Percentiles rank a stretch among this genome's conserved stretches.
These are phyloP conservation scores for Pionites leucogaster DNA, from an alignment of 2,113 vertebrate genomes.

Conservation along the genomic window DNA sequence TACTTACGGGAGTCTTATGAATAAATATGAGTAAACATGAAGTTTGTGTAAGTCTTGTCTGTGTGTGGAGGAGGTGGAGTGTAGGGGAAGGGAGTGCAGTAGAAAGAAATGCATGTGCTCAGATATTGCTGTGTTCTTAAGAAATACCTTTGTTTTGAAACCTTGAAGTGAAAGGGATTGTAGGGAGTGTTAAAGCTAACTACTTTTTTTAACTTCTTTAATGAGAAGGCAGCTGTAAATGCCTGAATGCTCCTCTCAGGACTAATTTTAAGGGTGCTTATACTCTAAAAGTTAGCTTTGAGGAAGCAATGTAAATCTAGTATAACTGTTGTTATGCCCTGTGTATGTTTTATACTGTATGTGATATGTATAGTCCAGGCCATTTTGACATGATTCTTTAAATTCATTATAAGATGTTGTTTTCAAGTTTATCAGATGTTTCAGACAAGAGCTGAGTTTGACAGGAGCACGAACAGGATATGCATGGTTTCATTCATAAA, in stretches of 20 bases:
- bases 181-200: not conserved
- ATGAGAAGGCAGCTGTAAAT: not conserved
- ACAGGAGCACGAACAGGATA: not conserved
- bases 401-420: not conserved
- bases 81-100: not conserved
- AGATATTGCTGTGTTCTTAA: not conserved
- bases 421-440: not conserved
- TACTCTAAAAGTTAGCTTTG: not conserved
- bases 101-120: not conserved
- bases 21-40: not conserved
- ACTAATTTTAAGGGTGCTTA: not conserved
- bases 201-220: not conserved
- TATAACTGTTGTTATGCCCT: not conserved
- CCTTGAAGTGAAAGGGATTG: not conserved
- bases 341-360: not conserved
- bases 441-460: not conserved
- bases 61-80: not conserved
- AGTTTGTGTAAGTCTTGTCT: not conserved
- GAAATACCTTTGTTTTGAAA: not conserved
- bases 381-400: fast-evolving
- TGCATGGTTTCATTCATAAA: not conserved
- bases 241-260: not conserved
- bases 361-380: not conserved
- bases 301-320: not conserved
- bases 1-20: not conserved